Evolutionary conservation across 1,140 invertebrate genomes (phyloP).

Genomic region (Anastrepha ludens): DNA sequence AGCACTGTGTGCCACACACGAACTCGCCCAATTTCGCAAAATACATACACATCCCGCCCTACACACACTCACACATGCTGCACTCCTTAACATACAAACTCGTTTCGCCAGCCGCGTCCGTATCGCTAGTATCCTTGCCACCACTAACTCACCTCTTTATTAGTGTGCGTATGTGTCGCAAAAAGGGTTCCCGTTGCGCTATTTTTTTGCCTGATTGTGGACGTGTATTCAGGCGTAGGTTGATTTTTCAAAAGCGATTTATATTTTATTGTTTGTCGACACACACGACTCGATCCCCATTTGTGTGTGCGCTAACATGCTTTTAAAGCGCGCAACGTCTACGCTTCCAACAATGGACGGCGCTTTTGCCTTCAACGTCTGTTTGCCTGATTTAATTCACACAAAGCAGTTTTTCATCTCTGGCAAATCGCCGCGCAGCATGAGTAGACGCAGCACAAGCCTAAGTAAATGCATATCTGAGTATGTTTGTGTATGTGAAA

Average conservation of each 20-base stretch:
- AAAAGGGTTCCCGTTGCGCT: slow-evolving; percentile 32
- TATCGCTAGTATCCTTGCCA: background rate
- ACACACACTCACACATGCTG: too few relatives aligned
- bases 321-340: background rate
- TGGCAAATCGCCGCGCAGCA: background rate
- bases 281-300: slow-evolving; percentile 28
- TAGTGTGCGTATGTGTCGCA: background rate
- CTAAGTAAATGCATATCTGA: background rate
- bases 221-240: slow-evolving; percentile 20
- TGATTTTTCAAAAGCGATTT: slow-evolving; percentile 51
- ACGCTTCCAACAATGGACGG: background rate
- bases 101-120: background rate
- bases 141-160: background rate
- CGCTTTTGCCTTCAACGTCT: background rate
- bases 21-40: too few relatives aligned
- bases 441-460: background rate
- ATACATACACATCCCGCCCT: too few relatives aligned
- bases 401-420: slow-evolving; percentile 44
- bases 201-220: slow-evolving; percentile 20
- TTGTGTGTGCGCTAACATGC: slow-evolving; percentile 2
- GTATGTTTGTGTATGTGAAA: background rate
- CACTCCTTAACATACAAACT: background rate
- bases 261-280: slow-evolving; percentile 49
- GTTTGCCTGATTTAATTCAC: slow-evolving; percentile 45
- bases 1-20: too few relatives aligned